These are phyloP conservation scores for Neoseiulus cucumeris DNA, from an alignment of 1,140 invertebrate species.

Conservation along the genomic window DNA sequence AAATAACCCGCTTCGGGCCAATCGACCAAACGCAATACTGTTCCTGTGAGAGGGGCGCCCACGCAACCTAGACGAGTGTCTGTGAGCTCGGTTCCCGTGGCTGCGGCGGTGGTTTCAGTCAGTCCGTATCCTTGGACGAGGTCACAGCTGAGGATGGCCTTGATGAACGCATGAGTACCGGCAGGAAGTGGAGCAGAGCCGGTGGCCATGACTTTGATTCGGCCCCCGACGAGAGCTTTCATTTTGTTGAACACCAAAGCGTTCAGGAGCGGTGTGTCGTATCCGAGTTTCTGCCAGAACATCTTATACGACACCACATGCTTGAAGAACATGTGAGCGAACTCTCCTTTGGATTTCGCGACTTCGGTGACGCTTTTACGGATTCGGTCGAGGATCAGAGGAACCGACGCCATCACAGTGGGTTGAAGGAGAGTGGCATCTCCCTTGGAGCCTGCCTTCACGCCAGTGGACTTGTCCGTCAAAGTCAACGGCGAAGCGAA, in stretches of 20 bases:
- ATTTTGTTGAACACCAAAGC: constrained; percentile 56
- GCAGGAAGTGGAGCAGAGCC: constrained; percentile 84
- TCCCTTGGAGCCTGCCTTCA: constrained; percentile 21
- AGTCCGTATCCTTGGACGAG: constrained; percentile 58
- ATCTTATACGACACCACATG: constrained; percentile 14
- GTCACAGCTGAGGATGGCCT: constrained; percentile 70
- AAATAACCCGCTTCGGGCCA: constrained; percentile 69
- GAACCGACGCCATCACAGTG: constrained; percentile 23
- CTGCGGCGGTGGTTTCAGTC: constrained; percentile 12
- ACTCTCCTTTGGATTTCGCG: background rate
- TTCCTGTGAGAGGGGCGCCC: constrained; percentile 64
- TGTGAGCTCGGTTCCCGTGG: constrained; percentile 28
- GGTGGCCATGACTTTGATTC: constrained; percentile 57
- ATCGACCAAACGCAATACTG: constrained; percentile 65
- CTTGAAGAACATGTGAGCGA: constrained; percentile 7
- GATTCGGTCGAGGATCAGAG: constrained; percentile 19
- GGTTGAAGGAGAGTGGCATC: constrained; percentile 23
- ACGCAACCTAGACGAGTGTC: constrained; percentile 60
- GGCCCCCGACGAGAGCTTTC: constrained; percentile 58
- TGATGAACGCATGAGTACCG: constrained; percentile 84
- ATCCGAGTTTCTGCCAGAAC: constrained; percentile 15
- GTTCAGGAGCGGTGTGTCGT: constrained; percentile 12
- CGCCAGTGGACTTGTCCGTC: constrained; percentile 21
- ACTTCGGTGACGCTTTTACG: constrained; percentile 14
- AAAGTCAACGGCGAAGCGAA: constrained; percentile 23